Conservation (phyloP, 2,888 invertebrate species). For the Cerastis leucographa region DNA sequence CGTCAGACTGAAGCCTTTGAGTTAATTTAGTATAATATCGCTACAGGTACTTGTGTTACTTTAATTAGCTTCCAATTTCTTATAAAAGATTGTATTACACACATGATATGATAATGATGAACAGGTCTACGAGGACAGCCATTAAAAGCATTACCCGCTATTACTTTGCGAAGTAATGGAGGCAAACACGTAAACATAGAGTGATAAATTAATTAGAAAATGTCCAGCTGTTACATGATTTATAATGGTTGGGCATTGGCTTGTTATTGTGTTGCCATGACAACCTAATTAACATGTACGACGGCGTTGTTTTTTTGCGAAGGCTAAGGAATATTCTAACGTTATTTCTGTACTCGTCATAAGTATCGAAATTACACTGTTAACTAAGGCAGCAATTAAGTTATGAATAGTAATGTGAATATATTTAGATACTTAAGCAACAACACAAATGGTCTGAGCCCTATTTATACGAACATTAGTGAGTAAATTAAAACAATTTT, state of each 20-base stretch:
- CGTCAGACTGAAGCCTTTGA: slow-evolving; percentile 18
- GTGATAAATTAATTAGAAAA: slow-evolving; percentile 49
- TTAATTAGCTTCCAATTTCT: slow-evolving; percentile 24
- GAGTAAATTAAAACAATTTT: not conserved
- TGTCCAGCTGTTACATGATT: slow-evolving; percentile 20
- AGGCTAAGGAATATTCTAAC: not conserved
- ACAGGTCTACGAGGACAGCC: slow-evolving; percentile 33
- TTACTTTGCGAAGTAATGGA: slow-evolving; percentile 53
- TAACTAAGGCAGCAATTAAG: not conserved
- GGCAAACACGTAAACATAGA: slow-evolving; percentile 41
- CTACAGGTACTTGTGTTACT: not conserved
- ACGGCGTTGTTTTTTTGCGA: slow-evolving; percentile 29
- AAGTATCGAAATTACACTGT: not conserved
- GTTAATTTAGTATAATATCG: not conserved
- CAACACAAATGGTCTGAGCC: no score
- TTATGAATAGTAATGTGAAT: not conserved
- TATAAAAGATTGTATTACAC: slow-evolving; percentile 35
- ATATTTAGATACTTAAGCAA: no score
- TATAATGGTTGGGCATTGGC: slow-evolving; percentile 24
- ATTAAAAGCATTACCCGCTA: slow-evolving; percentile 56
- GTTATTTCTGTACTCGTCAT: not conserved
- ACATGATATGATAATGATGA: slow-evolving; percentile 33
- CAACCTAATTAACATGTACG: slow-evolving; percentile 23
- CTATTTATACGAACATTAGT: not conserved
- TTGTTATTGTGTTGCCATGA: slow-evolving; percentile 46